Conservation (phyloP, 2,797 vertebrate species). For the Acanthurus lineatus region DNA sequence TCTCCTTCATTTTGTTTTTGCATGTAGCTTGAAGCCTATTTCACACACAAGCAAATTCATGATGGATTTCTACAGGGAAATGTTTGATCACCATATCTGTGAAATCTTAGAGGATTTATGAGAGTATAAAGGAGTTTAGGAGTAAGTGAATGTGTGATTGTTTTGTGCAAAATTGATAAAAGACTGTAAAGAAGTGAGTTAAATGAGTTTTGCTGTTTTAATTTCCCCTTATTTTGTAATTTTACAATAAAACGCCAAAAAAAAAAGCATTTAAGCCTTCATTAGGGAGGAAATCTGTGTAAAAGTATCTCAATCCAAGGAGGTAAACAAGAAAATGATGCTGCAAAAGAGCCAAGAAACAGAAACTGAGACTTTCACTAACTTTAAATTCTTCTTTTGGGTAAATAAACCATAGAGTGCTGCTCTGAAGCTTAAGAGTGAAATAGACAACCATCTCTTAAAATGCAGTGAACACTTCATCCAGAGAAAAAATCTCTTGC, state of each 20-base stretch:
- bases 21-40: constrained; percentile 9
- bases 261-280: constrained; percentile 4
- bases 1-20: constrained; percentile 21
- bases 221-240: neutral
- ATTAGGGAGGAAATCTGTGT: neutral
- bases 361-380: neutral
- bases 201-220: neutral
- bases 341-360: neutral
- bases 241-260: too few relatives aligned
- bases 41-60: constrained; percentile 11
- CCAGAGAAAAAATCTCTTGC: constrained; percentile 9
- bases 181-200: neutral
- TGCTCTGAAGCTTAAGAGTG: neutral
- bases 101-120: constrained; percentile 19
- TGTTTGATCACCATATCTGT: constrained; percentile 28
- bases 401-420: constrained; percentile 13
- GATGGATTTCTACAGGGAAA: constrained; percentile 24
- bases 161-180: constrained; percentile 3
- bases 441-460: constrained; percentile 12
- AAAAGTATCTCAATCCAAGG: neutral
- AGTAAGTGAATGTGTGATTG: neutral
- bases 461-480: neutral
- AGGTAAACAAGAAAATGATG: neutral
- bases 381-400: constrained; percentile 7
- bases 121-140: constrained; percentile 8